These are phyloP conservation scores for Meloidogyne hapla DNA, from an alignment of 1,140 invertebrate genomes.

Conservation along the genomic window DNA sequence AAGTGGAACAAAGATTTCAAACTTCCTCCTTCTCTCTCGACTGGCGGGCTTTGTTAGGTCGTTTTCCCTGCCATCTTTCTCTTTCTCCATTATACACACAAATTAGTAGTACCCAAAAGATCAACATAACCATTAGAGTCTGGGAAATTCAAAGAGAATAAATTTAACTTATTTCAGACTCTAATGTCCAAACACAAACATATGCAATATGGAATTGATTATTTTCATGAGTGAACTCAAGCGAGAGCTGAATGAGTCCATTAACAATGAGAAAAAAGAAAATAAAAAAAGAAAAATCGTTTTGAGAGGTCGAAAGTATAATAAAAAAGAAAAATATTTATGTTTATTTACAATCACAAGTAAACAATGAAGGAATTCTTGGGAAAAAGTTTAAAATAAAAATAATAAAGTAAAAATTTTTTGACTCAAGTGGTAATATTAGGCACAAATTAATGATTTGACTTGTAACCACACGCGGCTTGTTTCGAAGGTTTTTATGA, in stretches of 20 bases:
- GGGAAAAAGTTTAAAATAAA: too few species aligned
- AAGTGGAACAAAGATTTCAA: constrained; percentile 1
- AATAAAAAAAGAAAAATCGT: not conserved
- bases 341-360: too few species aligned
- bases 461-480: too few species aligned
- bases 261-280: not conserved
- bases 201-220: not conserved
- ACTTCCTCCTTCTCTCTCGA: not conserved
- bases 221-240: not conserved
- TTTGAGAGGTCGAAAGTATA: not conserved
- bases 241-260: not conserved
- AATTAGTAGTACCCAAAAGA: not conserved
- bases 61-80: not conserved
- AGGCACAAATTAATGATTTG: too few species aligned
- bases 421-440: too few species aligned
- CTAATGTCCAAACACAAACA: not conserved
- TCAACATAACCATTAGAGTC: not conserved
- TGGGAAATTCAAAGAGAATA: not conserved
- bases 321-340: not conserved
- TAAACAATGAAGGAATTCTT: too few species aligned
- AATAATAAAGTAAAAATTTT: too few species aligned
- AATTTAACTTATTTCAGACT: not conserved
- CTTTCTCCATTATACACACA: not conserved
- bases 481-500: too few species aligned
- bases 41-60: not conserved